Conservation (phyloP, 2,888 invertebrate genomes). For the Drosophila prolongata region DNA sequence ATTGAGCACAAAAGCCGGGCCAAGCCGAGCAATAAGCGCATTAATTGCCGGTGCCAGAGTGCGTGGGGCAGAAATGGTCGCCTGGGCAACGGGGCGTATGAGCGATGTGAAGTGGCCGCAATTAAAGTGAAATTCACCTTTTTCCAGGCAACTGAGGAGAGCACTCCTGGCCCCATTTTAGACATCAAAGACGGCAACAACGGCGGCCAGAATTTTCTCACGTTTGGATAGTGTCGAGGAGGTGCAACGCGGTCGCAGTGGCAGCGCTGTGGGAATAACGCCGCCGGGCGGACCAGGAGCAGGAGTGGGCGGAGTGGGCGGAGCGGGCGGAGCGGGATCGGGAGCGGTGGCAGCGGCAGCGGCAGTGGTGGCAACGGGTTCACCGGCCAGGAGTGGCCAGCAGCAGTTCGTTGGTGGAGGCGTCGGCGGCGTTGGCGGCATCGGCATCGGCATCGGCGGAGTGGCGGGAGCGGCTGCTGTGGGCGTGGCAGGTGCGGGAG, state of each 20-base stretch:
- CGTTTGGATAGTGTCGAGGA: conserved; percentile 84
- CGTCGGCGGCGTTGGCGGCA: conserved; percentile 37
- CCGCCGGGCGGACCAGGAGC: conserved; percentile 53
- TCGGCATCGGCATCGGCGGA: conserved; percentile 40
- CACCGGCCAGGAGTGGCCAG: conserved; percentile 75
- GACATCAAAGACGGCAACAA: conserved; percentile 77
- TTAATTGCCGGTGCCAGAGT: conserved; percentile 56
- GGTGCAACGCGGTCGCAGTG: conserved; percentile 82
- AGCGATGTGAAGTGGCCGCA: conserved; percentile 67
- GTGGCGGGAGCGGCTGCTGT: conserved; percentile 32
- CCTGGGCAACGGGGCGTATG: conserved; percentile 51
- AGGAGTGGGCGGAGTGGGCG: conserved; percentile 43
- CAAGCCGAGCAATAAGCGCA: conserved; percentile 63
- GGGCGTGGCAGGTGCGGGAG: conserved; percentile 43
- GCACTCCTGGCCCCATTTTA: conserved; percentile 44
- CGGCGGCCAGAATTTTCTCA: conserved; percentile 83
- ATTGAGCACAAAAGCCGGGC: conserved; percentile 62
- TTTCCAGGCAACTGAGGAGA: conserved; percentile 12
- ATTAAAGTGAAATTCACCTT: conserved; percentile 47
- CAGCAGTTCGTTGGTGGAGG: conserved; percentile 47
- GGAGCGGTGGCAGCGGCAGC: conserved; percentile 59
- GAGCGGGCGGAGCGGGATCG: conserved; percentile 44
- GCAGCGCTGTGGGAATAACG: conserved; percentile 79
- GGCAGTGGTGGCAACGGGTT: conserved; percentile 71
- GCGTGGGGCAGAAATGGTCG: conserved; percentile 6